A percentile compares a stretch with the other conserved stretches of the same genome.
phyloP scores from a whole-genome alignment of 2,888 invertebrate species.

The Lasioglossum marginatum region DNA sequence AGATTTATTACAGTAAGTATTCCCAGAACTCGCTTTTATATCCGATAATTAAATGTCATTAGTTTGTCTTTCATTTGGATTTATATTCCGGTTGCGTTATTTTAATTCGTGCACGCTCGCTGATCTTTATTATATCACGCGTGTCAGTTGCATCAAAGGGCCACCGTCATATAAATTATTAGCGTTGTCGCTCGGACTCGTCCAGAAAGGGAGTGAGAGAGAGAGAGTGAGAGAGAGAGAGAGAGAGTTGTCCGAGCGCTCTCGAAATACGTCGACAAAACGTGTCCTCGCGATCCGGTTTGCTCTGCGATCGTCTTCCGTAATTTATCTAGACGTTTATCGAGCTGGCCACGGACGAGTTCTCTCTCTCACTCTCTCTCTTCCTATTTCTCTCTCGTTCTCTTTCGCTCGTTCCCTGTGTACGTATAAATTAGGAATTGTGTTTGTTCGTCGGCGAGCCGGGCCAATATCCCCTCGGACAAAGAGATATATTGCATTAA shows the following conservation, averaged over 20 bases:
- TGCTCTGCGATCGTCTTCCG: neutral
- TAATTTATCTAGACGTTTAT: constrained; percentile 13
- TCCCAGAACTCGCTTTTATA: constrained; percentile 3
- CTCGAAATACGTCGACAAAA: neutral
- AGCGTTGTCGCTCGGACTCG: neutral
- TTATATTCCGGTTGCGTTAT: constrained; percentile 2
- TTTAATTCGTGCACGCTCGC: neutral
- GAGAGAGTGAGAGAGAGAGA: neutral
- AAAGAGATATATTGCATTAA: constrained; percentile 56
- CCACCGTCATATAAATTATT: neutral
- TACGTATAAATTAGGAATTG: constrained; percentile 25
- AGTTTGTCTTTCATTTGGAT: constrained; percentile 4
- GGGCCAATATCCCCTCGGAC: constrained; percentile 56
- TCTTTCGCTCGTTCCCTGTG: neutral
- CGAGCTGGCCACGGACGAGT: neutral
- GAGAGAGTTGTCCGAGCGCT: neutral
- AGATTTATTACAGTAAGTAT: constrained; percentile 1
- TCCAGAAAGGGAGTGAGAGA: neutral
- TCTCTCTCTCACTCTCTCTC: neutral
- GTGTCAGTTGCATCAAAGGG: constrained; percentile 3
- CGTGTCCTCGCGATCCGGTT: neutral
- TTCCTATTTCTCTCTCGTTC: neutral
- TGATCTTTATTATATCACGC: constrained; percentile 5
- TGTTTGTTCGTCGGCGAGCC: constrained; percentile 17
- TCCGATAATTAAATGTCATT: neutral